Percentiles rank a stretch among this genome's conserved stretches.
Evolutionary conservation across 2,113 vertebrate species (phyloP).

Genomic region (Tupaia tana): DNA sequence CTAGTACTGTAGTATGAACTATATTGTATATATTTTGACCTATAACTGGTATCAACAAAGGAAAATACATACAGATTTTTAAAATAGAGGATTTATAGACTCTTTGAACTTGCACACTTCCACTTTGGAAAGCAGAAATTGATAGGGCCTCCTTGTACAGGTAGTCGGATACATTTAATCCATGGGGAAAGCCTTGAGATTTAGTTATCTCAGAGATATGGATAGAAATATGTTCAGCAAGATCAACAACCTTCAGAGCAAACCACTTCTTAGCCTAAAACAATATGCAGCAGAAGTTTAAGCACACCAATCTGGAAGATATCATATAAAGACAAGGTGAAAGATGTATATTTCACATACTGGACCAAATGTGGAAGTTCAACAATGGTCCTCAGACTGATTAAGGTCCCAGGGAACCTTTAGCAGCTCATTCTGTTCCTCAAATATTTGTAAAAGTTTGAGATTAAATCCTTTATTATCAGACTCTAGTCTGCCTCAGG

Average conservation of each 20-base stretch:
- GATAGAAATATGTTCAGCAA: background rate
- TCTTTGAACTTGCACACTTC: background rate
- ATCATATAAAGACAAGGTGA: background rate
- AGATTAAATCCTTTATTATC: slow-evolving; percentile 38
- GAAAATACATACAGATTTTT: background rate
- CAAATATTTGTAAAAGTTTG: slow-evolving; percentile 66
- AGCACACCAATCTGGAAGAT: background rate
- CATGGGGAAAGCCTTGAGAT: background rate
- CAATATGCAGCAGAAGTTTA: background rate
- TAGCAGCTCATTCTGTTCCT: background rate
- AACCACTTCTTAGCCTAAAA: background rate
- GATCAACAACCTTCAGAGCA: background rate
- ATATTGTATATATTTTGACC: background rate
- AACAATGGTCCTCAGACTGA: background rate
- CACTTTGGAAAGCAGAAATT: background rate
- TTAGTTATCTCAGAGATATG: background rate
- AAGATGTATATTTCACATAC: background rate
- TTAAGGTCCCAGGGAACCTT: background rate
- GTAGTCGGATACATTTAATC: background rate
- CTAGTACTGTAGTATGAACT: background rate
- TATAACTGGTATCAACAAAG: background rate
- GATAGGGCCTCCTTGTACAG: background rate
- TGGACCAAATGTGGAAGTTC: background rate
- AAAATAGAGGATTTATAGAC: background rate
- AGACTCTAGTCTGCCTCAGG: background rate